Percentiles rank a stretch among this genome's conserved stretches.
These are phyloP conservation scores for Ophioninae sp. DNA, from an alignment of 2,888 invertebrate species.

Conservation along the genomic window DNA sequence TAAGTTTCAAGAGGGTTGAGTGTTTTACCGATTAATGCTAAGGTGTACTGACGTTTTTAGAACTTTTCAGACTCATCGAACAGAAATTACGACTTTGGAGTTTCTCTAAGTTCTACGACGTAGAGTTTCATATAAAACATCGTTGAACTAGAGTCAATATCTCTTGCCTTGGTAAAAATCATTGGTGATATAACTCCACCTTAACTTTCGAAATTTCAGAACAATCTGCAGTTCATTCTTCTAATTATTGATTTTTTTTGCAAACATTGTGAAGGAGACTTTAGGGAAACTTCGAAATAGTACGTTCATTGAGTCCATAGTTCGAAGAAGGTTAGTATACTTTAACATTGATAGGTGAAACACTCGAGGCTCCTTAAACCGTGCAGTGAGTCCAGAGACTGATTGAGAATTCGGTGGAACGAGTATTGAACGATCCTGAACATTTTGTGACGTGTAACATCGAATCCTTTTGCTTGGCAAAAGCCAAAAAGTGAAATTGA, in stretches of 20 bases:
- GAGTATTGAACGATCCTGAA: background rate
- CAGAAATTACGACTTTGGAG: background rate
- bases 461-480: background rate
- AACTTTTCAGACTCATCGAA: background rate
- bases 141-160: background rate
- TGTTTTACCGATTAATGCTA: background rate
- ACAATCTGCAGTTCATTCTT: background rate
- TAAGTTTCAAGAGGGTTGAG: background rate
- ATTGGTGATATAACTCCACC: background rate
- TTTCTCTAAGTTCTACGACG: background rate
- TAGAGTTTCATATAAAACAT: background rate
- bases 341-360: background rate
- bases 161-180: background rate
- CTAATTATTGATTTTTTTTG: background rate
- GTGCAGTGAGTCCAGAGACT: conserved; percentile 28
- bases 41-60: background rate
- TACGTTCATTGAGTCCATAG: background rate
- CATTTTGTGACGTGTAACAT: background rate
- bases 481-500: conserved; percentile 1
- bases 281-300: background rate
- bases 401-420: conserved; percentile 36
- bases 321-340: background rate
- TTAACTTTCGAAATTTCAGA: background rate
- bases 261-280: background rate
- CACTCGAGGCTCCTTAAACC: background rate